Evolutionary conservation across 2,113 vertebrate species (phyloP).

Genomic region (Chionomys nivalis): DNA sequence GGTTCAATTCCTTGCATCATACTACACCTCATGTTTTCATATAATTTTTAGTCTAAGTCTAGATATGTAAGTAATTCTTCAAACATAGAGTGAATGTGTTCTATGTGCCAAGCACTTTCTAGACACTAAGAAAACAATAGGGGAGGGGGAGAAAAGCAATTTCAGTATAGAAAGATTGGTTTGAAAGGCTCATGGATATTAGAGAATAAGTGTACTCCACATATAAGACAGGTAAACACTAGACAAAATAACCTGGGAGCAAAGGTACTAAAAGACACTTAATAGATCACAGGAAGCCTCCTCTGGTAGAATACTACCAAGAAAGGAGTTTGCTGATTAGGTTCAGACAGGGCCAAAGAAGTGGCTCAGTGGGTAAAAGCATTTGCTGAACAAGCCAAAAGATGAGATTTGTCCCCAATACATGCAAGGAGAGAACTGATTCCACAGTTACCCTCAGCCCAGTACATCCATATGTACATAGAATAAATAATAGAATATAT

Average conservation of each 20-base stretch:
- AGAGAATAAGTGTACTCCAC: neutral
- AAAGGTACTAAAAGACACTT: neutral
- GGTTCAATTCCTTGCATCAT: neutral
- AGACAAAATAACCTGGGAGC: neutral
- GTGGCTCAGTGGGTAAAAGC: neutral
- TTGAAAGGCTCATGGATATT: neutral
- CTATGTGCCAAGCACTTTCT: neutral
- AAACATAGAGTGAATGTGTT: neutral
- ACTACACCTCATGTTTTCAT: neutral
- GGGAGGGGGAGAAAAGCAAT: neutral
- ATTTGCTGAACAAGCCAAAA: neutral
- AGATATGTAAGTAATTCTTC: constrained; percentile 32
- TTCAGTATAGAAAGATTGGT: neutral
- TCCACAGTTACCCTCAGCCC: neutral
- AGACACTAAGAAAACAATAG: neutral
- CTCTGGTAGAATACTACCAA: neutral
- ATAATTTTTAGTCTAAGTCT: constrained; percentile 30
- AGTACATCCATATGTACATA: neutral
- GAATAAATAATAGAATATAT: neutral
- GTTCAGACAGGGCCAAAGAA: neutral
- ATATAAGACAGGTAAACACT: neutral
- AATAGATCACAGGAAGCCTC: neutral
- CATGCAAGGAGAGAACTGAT: neutral
- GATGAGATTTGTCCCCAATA: neutral
- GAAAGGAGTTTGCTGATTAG: neutral